A percentile compares a stretch with the other conserved stretches of the same genome.
Evolutionary conservation across 2,113 vertebrate species (phyloP).

Genomic region (Laterallus jamaicensis): DNA sequence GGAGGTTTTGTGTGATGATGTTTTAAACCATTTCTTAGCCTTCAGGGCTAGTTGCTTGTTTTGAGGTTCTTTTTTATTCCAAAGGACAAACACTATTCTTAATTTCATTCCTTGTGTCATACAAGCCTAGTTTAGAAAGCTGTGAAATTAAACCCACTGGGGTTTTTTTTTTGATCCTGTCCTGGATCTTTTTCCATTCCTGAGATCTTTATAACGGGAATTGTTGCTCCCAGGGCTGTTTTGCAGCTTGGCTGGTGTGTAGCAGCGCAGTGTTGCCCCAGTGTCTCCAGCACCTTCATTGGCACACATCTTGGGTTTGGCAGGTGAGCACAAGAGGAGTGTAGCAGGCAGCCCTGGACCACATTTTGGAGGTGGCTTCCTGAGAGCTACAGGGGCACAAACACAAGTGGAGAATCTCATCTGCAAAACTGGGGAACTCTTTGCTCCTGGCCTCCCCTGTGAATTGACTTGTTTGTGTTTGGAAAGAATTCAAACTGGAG

Average conservation of each 20-base stretch:
- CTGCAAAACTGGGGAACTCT: not conserved
- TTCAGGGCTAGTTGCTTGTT: not conserved
- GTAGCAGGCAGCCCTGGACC: not conserved
- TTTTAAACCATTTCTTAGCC: conserved; percentile 5
- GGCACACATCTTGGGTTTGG: not conserved
- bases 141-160: rapidly evolving
- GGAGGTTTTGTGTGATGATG: not conserved
- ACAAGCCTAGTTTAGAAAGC: not conserved
- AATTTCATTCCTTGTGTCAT: not conserved
- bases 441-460: not conserved
- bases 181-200: not conserved
- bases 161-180: not conserved
- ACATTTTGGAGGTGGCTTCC: not conserved
- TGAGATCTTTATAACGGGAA: not conserved
- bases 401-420: rapidly evolving
- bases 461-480: not conserved
- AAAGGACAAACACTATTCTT: not conserved
- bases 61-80: not conserved
- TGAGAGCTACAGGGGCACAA: not conserved
- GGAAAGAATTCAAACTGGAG: not conserved
- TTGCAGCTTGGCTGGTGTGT: not conserved
- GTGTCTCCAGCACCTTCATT: not conserved
- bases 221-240: not conserved
- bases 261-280: not conserved
- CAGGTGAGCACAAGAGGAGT: not conserved